Conservation (phyloP, 2,888 invertebrate species). For the Camptogramma bilineatum region DNA sequence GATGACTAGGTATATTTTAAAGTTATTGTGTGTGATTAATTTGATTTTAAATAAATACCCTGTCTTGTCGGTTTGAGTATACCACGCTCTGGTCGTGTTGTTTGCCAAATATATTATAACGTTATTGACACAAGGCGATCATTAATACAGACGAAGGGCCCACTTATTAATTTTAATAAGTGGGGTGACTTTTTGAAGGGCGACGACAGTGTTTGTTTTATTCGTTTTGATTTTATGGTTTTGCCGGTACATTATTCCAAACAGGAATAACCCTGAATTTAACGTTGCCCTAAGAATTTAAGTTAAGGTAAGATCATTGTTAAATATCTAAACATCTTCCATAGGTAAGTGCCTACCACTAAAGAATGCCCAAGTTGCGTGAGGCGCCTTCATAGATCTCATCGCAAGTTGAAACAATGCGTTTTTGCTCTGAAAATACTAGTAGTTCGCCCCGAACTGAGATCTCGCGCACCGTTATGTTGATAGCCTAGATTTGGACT, state of each 20-base stretch:
- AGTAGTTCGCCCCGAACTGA: too few relatives aligned
- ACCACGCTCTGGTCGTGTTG: constrained; percentile 65
- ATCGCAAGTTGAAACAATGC: too few relatives aligned
- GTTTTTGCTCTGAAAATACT: too few relatives aligned
- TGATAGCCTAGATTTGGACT: too few relatives aligned
- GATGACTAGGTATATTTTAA: too few relatives aligned
- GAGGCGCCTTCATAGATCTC: too few relatives aligned
- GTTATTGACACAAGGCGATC: constrained; percentile 82
- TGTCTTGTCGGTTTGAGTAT: constrained; percentile 43
- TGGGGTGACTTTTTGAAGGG: constrained; percentile 77
- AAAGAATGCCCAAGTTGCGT: too few relatives aligned
- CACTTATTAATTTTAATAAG: constrained; percentile 85
- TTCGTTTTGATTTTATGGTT: constrained; percentile 80
- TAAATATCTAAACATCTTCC: too few relatives aligned
- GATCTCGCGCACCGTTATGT: too few relatives aligned
- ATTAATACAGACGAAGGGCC: constrained; percentile 81
- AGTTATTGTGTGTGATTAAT: too few relatives aligned
- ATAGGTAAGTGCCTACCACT: too few relatives aligned
- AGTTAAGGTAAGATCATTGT: too few relatives aligned
- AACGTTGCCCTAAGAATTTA: not conserved
- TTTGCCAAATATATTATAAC: constrained; percentile 82
- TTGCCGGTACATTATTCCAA: constrained; percentile 45
- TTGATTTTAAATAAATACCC: constrained; percentile 24
- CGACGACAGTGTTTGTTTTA: constrained; percentile 76
- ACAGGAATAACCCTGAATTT: constrained; percentile 34